Conservation (phyloP, 2,888 invertebrate species). For the Drosophila pseudotakahashii region DNA sequence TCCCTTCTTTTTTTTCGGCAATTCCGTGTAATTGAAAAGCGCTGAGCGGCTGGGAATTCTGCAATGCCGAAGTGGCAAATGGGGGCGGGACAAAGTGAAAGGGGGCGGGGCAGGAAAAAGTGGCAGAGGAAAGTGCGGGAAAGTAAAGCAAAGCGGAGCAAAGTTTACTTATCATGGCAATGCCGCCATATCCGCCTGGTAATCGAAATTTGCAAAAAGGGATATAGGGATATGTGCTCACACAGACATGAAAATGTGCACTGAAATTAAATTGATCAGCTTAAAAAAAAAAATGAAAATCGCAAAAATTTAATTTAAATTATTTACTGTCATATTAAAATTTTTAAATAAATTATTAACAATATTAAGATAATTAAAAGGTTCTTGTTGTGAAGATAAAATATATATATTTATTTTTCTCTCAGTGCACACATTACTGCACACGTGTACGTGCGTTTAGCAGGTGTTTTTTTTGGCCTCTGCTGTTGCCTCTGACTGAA, state of each 20-base stretch:
- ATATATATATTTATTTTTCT: no score
- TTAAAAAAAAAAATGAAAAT: background rate
- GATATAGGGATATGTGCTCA: conserved; percentile 27
- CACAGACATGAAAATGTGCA: conserved; percentile 14
- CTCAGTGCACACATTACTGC: conserved; percentile 16
- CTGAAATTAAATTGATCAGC: background rate
- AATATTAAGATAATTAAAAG: no score
- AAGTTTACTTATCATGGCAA: conserved; percentile 46
- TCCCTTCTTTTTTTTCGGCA: conserved; percentile 16
- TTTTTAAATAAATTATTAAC: no score
- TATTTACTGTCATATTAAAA: no score
- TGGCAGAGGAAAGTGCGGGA: conserved; percentile 8
- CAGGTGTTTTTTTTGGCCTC: conserved; percentile 33
- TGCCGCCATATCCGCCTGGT: conserved; percentile 64
- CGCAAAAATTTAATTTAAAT: no score
- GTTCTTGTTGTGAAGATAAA: no score
- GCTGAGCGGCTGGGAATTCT: conserved; percentile 40
- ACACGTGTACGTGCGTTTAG: conserved; percentile 30
- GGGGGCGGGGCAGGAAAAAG: conserved; percentile 20
- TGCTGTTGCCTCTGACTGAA: conserved; percentile 5
- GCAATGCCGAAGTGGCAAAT: conserved; percentile 17
- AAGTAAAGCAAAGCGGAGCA: conserved; percentile 1
- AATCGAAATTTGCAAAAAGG: conserved; percentile 61
- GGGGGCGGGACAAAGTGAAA: conserved; percentile 23
- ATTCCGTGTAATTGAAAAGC: conserved; percentile 48